Conservation (phyloP, 2,797 vertebrate genomes). For the Nyctalus aviator region DNA sequence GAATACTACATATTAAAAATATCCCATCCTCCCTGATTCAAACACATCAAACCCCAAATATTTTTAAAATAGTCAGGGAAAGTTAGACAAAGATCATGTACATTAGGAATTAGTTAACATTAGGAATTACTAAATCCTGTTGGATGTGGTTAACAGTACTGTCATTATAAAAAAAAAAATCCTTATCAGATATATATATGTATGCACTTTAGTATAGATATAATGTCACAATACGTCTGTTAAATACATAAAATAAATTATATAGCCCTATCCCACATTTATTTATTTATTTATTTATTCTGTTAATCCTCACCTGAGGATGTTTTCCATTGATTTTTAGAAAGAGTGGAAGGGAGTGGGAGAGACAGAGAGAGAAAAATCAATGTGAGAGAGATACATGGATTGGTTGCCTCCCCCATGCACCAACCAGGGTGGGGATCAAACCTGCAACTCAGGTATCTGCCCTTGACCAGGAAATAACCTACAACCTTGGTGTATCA, state of each 20-base stretch:
- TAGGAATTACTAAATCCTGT: conserved; percentile 33
- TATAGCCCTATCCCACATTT: background rate
- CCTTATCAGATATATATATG: background rate
- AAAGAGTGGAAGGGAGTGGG: background rate
- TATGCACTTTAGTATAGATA: background rate
- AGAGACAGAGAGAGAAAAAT: background rate
- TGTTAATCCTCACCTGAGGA: too few species aligned
- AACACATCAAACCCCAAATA: conserved; percentile 25
- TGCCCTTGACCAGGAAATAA: background rate
- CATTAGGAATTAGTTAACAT: background rate
- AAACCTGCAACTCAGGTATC: background rate
- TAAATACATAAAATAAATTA: conserved; percentile 32
- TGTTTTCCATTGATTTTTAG: too few species aligned
- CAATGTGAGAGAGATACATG: background rate
- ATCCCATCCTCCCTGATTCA: background rate
- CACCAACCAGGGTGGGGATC: background rate
- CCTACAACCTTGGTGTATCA: background rate
- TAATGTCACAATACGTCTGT: background rate
- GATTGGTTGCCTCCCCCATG: background rate
- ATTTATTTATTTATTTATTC: too few species aligned
- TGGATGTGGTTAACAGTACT: background rate
- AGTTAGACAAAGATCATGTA: background rate
- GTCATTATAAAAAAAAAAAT: background rate
- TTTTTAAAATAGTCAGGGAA: background rate
- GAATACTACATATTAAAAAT: conserved; percentile 1